Conservation (phyloP, 1,140 invertebrate species). For the Bombyx mori region DNA sequence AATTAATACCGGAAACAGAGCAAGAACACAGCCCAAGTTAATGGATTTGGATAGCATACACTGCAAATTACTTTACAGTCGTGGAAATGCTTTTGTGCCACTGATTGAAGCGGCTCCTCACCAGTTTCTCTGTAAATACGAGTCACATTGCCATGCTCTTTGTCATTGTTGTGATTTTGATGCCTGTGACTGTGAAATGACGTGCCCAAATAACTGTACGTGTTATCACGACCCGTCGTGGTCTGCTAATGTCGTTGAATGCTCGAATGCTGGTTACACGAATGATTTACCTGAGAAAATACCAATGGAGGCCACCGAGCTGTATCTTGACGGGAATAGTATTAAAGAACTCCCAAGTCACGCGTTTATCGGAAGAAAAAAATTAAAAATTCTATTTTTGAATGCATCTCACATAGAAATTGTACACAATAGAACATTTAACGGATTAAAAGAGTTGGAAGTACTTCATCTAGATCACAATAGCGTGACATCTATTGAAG, state of each 20-base stretch:
- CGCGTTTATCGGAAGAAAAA: conserved; percentile 91
- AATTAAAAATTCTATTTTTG: conserved; percentile 84
- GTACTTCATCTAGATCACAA: conserved; percentile 88
- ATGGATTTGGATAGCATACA: conserved; percentile 91
- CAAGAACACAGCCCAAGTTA: conserved; percentile 86
- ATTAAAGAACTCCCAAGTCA: conserved; percentile 84
- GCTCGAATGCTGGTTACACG: conserved; percentile 81
- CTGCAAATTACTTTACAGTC: conserved; percentile 89
- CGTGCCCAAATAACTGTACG: conserved; percentile 90
- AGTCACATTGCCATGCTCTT: conserved; percentile 89
- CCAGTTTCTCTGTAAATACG: conserved; percentile 93
- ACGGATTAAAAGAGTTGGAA: conserved; percentile 86
- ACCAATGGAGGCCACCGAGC: conserved; percentile 92
- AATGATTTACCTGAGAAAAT: conserved; percentile 84
- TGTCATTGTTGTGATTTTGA: conserved; percentile 96
- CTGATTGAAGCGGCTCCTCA: conserved; percentile 87
- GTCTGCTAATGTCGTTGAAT: conserved; percentile 93
- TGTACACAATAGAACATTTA: conserved; percentile 92
- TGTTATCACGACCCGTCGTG: conserved; percentile 95
- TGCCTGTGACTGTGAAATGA: conserved; percentile 96
- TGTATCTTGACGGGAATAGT: conserved; percentile 92
- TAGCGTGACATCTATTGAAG: conserved; percentile 79
- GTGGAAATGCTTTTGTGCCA: conserved; percentile 83
- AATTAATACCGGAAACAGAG: conserved; percentile 82
- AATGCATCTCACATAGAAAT: conserved; percentile 89